A percentile compares a stretch with the other conserved stretches of the same genome.
phyloP scores from a whole-genome alignment of 2,888 invertebrate species.

The Hypselothyrea guttata region DNA sequence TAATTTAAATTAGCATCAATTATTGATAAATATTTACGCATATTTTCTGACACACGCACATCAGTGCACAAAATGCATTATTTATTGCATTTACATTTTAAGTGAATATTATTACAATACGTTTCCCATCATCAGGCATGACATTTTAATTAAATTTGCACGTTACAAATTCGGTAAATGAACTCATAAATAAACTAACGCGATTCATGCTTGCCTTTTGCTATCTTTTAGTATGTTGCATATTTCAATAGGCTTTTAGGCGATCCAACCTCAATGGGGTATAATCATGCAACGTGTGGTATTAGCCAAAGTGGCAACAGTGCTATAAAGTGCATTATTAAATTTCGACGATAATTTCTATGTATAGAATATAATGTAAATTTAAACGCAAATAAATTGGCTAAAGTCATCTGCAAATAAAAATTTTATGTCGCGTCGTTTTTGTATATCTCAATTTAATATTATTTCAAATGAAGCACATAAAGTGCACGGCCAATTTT shows the following conservation, averaged over 20 bases:
- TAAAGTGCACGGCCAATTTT: constrained; percentile 12
- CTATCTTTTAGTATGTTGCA: constrained; percentile 6
- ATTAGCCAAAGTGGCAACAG: neutral
- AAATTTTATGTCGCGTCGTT: constrained; percentile 3
- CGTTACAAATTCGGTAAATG: constrained; percentile 4
- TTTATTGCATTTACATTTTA: constrained; percentile 47
- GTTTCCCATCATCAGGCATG: constrained; percentile 7
- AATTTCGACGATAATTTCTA: no score
- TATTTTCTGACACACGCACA: constrained; percentile 22
- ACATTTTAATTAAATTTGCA: constrained; percentile 54
- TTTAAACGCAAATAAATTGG: no score
- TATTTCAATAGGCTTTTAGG: constrained; percentile 35
- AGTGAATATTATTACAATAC: constrained; percentile 16
- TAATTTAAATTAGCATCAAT: constrained; percentile 43
- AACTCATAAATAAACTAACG: no score
- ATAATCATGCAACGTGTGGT: constrained; percentile 31
- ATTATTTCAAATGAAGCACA: constrained; percentile 10
- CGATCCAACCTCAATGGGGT: constrained; percentile 22
- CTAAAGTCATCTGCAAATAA: constrained; percentile 25
- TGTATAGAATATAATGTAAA: no score
- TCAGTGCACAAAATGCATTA: constrained; percentile 26
- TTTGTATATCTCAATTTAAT: constrained; percentile 16
- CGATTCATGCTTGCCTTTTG: no score
- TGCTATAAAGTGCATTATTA: no score
- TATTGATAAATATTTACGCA: constrained; percentile 38